phyloP scores from a whole-genome alignment of 2,113 vertebrate genomes.

The Chiloscyllium plagiosum region DNA sequence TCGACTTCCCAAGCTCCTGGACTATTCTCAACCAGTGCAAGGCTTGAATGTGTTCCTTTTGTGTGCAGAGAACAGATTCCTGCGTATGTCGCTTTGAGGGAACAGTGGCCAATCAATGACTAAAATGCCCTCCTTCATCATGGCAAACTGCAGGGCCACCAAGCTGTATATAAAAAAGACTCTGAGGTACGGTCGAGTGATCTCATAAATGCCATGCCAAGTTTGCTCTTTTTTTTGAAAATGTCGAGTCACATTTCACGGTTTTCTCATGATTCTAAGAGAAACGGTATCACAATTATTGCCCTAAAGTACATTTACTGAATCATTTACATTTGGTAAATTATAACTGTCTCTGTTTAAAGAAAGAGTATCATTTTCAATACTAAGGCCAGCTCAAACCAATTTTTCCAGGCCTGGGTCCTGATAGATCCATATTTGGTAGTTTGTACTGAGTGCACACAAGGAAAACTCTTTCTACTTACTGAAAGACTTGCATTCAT shows the following conservation, averaged over 20 bases:
- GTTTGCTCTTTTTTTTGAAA: background rate
- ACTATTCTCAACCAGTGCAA: too few relatives aligned
- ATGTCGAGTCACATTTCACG: background rate
- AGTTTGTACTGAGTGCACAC: too few relatives aligned
- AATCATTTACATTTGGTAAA: background rate
- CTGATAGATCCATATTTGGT: background rate
- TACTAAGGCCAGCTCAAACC: background rate
- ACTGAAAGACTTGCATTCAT: background rate
- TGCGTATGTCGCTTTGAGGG: too few relatives aligned
- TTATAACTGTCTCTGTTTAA: background rate
- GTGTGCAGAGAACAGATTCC: too few relatives aligned
- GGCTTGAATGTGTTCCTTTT: too few relatives aligned
- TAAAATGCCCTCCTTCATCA: background rate
- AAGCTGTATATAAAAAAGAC: background rate
- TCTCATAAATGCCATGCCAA: background rate
- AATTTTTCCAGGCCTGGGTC: background rate
- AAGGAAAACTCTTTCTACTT: too few relatives aligned
- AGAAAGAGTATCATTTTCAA: background rate
- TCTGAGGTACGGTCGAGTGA: background rate
- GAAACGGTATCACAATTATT: background rate
- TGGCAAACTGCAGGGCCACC: background rate
- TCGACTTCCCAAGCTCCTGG: too few relatives aligned
- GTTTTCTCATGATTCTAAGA: background rate
- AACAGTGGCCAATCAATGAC: background rate
- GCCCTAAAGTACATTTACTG: background rate